Conservation (phyloP, 2,113 vertebrate genomes). For the Vombatus ursinus region DNA sequence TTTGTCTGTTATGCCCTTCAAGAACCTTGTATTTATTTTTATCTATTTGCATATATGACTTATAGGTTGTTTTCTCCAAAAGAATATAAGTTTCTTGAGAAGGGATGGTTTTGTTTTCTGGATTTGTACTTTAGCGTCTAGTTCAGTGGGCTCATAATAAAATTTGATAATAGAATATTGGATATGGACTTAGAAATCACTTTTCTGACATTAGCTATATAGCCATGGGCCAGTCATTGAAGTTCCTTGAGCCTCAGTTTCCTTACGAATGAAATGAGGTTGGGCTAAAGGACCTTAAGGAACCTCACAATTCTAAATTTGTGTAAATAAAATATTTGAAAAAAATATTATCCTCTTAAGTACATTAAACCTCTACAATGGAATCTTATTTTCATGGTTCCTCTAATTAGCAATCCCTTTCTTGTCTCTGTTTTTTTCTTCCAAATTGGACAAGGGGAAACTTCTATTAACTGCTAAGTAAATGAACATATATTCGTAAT, state of each 20-base stretch:
- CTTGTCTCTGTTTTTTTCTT: neutral
- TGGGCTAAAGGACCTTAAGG: neutral
- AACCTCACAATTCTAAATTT: neutral
- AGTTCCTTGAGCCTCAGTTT: neutral
- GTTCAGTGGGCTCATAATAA: neutral
- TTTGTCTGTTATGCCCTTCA: neutral
- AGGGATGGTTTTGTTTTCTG: neutral
- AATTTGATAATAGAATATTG: neutral
- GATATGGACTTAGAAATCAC: neutral
- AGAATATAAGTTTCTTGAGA: neutral
- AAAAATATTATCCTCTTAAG: neutral
- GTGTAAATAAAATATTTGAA: neutral
- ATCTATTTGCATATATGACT: neutral
- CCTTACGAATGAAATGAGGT: neutral
- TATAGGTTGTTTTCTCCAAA: neutral
- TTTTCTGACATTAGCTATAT: neutral
- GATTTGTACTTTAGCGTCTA: neutral
- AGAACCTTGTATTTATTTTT: neutral
- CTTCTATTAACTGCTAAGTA: neutral
- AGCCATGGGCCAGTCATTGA: neutral
- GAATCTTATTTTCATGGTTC: neutral
- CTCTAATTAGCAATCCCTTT: neutral
- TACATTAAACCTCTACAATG: neutral
- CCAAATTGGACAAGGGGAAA: neutral
- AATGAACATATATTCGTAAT: neutral